Base-by-base conservation (phyloP, 1,140 invertebrate species). In the Drosophila arizonae region DNA sequence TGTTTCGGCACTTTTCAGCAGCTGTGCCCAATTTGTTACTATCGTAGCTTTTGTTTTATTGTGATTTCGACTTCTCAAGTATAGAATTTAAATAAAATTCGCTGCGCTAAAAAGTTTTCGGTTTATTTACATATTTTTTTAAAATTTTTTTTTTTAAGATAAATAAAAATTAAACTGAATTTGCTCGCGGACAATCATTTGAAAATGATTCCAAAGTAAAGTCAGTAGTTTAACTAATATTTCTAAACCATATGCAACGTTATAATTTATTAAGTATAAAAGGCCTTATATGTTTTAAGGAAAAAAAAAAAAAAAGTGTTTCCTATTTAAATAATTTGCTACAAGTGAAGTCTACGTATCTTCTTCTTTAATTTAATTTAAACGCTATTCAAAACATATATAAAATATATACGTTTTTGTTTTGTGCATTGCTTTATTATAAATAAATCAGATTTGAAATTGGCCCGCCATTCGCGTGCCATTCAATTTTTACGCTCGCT, bases 21-120 rank as follows among this genome's bases (percentile, higher is more conserved):
- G 55, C 56, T 79, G 80, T 62, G 56, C 80, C 36, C 61, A 75
- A 79, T 82, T 79, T 72, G 57, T 39, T 65, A 30, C 54, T 81
- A 70, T 81, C 57, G 70, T 15, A 30, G 17, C 1, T 26, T 82
- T 79, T 82, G 72, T 76, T 82, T 82, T 82, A 82, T 69, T 82
- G 64, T 64, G 43, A 24, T 61, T 63, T 76, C 72, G 80, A 66
- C 30, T 39, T 48, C 28, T 28, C 2, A 6, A 17, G 39, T 36
- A 11, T 2, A 11, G 21, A 50, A 24, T 26, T 3, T 11, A 39
- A 11, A 39, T 39, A 4, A 39, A 39, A 39, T 39, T 39, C 9
- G 36, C 36, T 2, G 33, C 33, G 33, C 33, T 33, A 8, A 33
- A 33, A 33, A 3, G 6, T 33, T 33, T 33, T 39, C 11, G 36